phyloP scores from a whole-genome alignment of 2,888 invertebrate species.

The Fragum sueziense region DNA sequence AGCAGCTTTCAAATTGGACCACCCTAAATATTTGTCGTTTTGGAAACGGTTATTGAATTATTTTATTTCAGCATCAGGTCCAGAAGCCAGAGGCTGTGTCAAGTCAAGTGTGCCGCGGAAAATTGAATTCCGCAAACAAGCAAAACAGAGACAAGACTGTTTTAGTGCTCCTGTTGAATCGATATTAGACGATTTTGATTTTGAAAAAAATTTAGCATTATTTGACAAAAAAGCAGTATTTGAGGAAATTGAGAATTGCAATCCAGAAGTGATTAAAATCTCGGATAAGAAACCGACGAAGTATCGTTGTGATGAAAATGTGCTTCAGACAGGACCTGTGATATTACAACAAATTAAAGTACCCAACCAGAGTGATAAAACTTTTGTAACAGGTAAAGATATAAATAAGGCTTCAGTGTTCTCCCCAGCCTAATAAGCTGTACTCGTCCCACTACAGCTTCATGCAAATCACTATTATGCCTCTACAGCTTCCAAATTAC shows the following conservation, averaged over 20 bases:
- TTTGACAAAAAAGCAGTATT: constrained; percentile 93
- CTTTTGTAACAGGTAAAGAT: constrained; percentile 88
- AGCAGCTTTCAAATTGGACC: too few species aligned
- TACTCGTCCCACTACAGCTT: too few species aligned
- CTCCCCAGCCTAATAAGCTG: too few species aligned
- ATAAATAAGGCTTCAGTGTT: too few species aligned
- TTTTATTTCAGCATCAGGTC: constrained; percentile 58
- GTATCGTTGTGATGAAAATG: constrained; percentile 93
- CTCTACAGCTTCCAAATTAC: too few species aligned
- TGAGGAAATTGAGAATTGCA: constrained; percentile 87
- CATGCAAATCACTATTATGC: too few species aligned
- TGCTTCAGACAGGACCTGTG: constrained; percentile 87
- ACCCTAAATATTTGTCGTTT: background rate
- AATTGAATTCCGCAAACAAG: constrained; percentile 85
- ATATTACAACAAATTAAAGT: constrained; percentile 88
- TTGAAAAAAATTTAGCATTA: constrained; percentile 95
- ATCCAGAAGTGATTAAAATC: constrained; percentile 63
- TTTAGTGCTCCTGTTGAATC: constrained; percentile 89
- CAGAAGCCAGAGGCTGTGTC: constrained; percentile 26
- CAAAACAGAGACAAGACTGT: constrained; percentile 85
- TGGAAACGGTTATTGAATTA: background rate
- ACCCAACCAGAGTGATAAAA: constrained; percentile 85
- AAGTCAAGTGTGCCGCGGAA: constrained; percentile 82
- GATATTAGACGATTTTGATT: constrained; percentile 92
- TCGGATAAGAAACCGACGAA: constrained; percentile 81